phyloP scores from a whole-genome alignment of 2,113 vertebrate species.

The Bos taurus region ARS-UCD2.0 NC_037334.1:48982001-48982500 shows the following conservation, averaged over 20 bases:
- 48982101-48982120: not conserved
- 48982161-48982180: not conserved
- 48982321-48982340: not conserved
- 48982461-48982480: not conserved
- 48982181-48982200: not conserved
- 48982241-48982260: not conserved
- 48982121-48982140: not conserved
- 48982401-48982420: not conserved
- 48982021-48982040: not conserved
- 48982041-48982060: not conserved
- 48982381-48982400: not conserved
- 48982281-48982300: not conserved
- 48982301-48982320: not conserved
- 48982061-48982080: not conserved
- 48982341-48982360: not conserved
- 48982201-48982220: accelerated
- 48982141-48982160: not conserved
- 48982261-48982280: not conserved
- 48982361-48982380: not conserved
- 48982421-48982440: not conserved
- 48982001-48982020: not conserved
- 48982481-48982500: not conserved
- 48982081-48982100: slow-evolving; percentile 25
- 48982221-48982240: not conserved
- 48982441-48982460: not conserved